These are phyloP conservation scores for Cephus pygmeus DNA, from an alignment of 2,888 invertebrate species.

Conservation along the genomic window DNA sequence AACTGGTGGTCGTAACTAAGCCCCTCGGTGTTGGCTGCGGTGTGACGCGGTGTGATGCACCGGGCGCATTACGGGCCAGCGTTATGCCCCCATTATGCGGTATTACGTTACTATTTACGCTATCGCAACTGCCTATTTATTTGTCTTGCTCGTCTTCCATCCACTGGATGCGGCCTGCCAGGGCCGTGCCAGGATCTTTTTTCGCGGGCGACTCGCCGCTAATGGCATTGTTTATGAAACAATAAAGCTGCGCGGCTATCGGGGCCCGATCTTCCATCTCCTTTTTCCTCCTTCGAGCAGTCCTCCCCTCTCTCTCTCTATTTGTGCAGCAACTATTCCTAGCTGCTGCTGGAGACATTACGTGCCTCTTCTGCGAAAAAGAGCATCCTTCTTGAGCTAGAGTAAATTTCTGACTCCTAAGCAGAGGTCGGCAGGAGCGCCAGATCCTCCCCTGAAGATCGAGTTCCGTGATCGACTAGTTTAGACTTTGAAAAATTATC, in stretches of 20 bases:
- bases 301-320: no score
- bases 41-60: constrained; percentile 23
- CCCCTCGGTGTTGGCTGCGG: constrained; percentile 25
- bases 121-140: constrained; percentile 55
- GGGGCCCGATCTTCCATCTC: not conserved
- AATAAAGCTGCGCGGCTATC: constrained; percentile 5
- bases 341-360: not conserved
- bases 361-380: no score
- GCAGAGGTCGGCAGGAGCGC: no score
- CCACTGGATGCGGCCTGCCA: constrained; percentile 12
- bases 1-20: constrained; percentile 46
- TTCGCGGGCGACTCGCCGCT: not conserved
- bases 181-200: constrained; percentile 3
- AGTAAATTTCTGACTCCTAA: no score
- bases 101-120: constrained; percentile 65
- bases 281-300: no score
- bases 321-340: no score
- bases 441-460: no score
- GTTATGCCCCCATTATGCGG: constrained; percentile 61
- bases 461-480: no score
- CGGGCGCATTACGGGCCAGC: constrained; percentile 46
- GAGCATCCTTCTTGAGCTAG: no score
- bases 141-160: constrained; percentile 53
- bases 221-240: constrained; percentile 14
- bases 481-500: no score